Evolutionary conservation across 2,113 vertebrate species (phyloP), one percentile per base, ranked within the genome.

Genomic region (Tauraco erythrolophus): DNA sequence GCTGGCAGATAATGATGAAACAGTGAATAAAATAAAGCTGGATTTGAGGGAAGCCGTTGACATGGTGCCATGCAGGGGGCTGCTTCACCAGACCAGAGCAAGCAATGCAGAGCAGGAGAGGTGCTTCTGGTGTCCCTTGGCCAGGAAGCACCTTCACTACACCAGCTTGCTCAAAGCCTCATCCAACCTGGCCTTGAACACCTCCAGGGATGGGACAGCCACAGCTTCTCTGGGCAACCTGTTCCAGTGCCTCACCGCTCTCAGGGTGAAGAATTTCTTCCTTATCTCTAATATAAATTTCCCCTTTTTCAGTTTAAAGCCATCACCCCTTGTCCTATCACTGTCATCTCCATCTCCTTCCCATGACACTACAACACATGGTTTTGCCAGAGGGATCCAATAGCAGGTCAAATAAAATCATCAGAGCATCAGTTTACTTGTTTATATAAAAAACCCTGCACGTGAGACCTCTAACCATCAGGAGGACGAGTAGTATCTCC

Each of bases 1-100:
- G 83, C 86, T 90, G 88, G 84, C 95, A 95, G 88, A 96, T 92
- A 94, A 93, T 0, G 64, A 53, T 72, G 75, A 91, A 96, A 28
- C 56, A 45, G 69, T 7, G 81, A 62, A 78, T 81, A 56, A 85
- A 93, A 60, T 25, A 21, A 27, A 77, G 65, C 84, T 79, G 95
- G 77, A 41, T 92, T 91, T 62, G 71, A 78, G 77, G 80, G 87
- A 78, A 75, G 60, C 1, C 0, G 61, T 41, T 82, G 81, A 66
- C 7, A 14, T 19, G 54, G 12, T 65, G 72, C 82, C 1, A 11
- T 23, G 58, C 54, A 41, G 31, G 23, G 30, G 53, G 13, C 24
- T 68, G 50, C 68, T 61, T 64, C 94, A 54, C 31, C 77, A 58
- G 89, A 65, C 79, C 72, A 8, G 75, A 83, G 68, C 3, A 3